A percentile compares a stretch with the other conserved stretches of the same genome.
Conservation (phyloP, 2,113 vertebrate species). For the Naja naja region DNA sequence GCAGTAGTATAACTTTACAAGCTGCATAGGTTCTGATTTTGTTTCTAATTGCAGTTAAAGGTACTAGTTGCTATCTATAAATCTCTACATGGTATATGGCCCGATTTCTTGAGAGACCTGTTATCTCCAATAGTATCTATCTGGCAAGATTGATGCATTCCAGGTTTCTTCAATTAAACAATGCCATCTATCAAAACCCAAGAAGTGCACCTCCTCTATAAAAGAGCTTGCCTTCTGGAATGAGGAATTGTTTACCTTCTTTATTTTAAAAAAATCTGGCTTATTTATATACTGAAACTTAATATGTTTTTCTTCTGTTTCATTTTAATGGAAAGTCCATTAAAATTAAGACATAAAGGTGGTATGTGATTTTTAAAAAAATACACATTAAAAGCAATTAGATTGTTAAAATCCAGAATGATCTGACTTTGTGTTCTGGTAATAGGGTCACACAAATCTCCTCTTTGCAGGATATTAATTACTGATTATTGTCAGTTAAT, state of each 20-base stretch:
- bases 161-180: neutral
- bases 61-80: neutral
- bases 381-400: slow-evolving; percentile 53
- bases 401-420: slow-evolving; percentile 33
- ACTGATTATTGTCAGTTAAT: slow-evolving; percentile 73
- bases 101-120: neutral
- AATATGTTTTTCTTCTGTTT: neutral
- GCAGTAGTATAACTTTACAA: neutral
- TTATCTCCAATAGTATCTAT: neutral
- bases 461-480: slow-evolving; percentile 68
- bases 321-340: neutral
- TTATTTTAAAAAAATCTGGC: neutral
- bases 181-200: neutral
- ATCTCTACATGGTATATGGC: neutral
- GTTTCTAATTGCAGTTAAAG: neutral
- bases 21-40: neutral
- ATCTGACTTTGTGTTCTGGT: slow-evolving; percentile 52
- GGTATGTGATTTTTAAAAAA: neutral
- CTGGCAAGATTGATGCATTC: neutral
- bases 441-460: slow-evolving; percentile 58
- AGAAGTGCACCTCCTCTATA: neutral
- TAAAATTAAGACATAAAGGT: neutral
- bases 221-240: neutral
- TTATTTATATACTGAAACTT: neutral
- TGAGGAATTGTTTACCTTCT: neutral